Percentiles rank a stretch among this genome's conserved stretches.
Conservation (phyloP, 2,113 vertebrate species). For the Hippocampus guttulatus region DNA sequence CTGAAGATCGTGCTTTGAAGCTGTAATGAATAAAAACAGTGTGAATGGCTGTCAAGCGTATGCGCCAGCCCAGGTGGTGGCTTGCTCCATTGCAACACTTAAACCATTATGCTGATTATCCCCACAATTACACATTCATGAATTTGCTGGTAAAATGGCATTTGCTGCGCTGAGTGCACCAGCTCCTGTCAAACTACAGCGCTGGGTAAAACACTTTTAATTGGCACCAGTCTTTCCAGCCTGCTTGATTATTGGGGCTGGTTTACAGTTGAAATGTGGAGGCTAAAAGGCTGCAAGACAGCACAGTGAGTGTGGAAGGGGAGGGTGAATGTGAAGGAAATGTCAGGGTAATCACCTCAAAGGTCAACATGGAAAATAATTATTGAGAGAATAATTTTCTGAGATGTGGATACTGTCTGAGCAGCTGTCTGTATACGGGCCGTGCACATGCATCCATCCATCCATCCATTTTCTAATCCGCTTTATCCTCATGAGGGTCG, state of each 20-base stretch:
- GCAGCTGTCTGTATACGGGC: conserved; percentile 14
- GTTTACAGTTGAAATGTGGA: conserved; percentile 43
- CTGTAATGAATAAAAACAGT: conserved; percentile 42
- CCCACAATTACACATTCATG: conserved; percentile 67
- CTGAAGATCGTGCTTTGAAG: conserved; percentile 15
- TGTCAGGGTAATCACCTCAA: conserved; percentile 67
- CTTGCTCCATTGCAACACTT: conserved; percentile 52
- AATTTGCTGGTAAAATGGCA: conserved; percentile 70
- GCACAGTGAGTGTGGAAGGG: conserved; percentile 33
- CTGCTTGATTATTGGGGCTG: conserved; percentile 56
- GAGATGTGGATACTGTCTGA: conserved; percentile 52
- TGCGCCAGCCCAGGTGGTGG: conserved; percentile 33
- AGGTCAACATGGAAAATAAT: conserved; percentile 65
- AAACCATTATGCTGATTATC: conserved; percentile 65
- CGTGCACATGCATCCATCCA: background rate
- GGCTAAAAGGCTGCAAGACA: conserved; percentile 61
- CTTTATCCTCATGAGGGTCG: no score
- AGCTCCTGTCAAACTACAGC: conserved; percentile 67
- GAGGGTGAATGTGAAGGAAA: conserved; percentile 54
- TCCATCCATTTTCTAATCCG: no score
- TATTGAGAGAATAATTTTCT: conserved; percentile 67
- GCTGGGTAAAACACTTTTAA: conserved; percentile 72
- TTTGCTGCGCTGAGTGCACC: conserved; percentile 57
- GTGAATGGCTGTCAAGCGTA: conserved; percentile 5
- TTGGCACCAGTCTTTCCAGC: conserved; percentile 63